Evolutionary conservation across 2,888 invertebrate genomes (phyloP).

Genomic region (Athrips mouffetella): DNA sequence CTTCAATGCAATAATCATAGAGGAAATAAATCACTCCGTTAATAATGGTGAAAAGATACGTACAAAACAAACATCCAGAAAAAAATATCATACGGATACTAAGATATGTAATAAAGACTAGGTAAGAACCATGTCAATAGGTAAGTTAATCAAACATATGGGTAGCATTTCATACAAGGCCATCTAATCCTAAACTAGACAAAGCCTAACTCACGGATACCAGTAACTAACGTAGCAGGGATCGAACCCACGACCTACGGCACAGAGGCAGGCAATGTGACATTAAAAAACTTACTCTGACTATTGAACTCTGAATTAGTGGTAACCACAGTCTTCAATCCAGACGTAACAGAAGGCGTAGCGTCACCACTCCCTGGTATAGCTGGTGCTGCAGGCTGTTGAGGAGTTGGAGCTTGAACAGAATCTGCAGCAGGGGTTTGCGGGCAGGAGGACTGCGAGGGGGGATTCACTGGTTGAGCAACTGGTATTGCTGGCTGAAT

Average conservation of each 20-base stretch:
- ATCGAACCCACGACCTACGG: background rate
- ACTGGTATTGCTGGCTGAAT: background rate
- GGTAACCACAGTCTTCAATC: constrained; percentile 29
- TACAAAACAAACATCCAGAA: too few relatives aligned
- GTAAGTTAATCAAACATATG: too few relatives aligned
- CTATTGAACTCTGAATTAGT: constrained; percentile 44
- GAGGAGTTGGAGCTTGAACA: constrained; percentile 7
- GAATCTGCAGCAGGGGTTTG: constrained; percentile 11
- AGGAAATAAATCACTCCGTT: too few relatives aligned
- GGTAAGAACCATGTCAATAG: too few relatives aligned
- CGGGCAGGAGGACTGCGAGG: constrained; percentile 6
- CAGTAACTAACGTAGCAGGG: too few relatives aligned
- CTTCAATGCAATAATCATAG: too few relatives aligned
- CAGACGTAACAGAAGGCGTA: constrained; percentile 21
- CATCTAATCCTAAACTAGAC: too few relatives aligned
- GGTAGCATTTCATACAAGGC: too few relatives aligned
- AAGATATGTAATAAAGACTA: too few relatives aligned
- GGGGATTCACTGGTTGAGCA: constrained; percentile 8
- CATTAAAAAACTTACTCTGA: constrained; percentile 45
- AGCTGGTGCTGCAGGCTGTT: background rate
- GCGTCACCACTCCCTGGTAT: background rate
- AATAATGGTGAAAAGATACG: too few relatives aligned
- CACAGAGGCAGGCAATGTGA: background rate
- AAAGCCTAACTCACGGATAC: too few relatives aligned
- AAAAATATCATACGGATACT: too few relatives aligned